A percentile compares a stretch with the other conserved stretches of the same genome.
Conservation (phyloP, 2,888 invertebrate species). For the Petrolisthes manimaculis region DNA sequence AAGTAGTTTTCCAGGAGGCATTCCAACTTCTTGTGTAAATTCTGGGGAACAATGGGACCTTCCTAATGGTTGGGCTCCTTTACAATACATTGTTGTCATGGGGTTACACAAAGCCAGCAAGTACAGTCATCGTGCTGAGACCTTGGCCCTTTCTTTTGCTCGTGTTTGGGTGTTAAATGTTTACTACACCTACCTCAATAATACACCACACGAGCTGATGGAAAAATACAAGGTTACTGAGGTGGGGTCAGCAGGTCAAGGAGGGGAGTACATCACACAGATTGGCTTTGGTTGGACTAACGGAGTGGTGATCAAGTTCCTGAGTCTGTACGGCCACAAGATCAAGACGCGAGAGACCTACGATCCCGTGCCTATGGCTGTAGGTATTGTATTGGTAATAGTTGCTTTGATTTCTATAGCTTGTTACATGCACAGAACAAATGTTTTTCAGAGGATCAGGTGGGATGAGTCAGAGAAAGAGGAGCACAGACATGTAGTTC, state of each 20-base stretch:
- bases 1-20: slow-evolving; percentile 73
- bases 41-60: slow-evolving; percentile 91
- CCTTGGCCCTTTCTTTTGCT: slow-evolving; percentile 78
- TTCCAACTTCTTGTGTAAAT: slow-evolving; percentile 82
- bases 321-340: slow-evolving; percentile 77
- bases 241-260: slow-evolving; percentile 79
- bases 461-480: slow-evolving; percentile 1
- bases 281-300: slow-evolving; percentile 97
- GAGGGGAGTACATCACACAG: slow-evolving; percentile 91
- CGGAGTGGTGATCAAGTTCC: slow-evolving; percentile 86
- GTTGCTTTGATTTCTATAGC: slow-evolving; percentile 45
- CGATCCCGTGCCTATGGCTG: slow-evolving; percentile 46
- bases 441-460: slow-evolving; percentile 7
- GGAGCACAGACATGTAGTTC: neutral
- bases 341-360: slow-evolving; percentile 42
- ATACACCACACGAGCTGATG: slow-evolving; percentile 78
- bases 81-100: slow-evolving; percentile 87
- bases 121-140: slow-evolving; percentile 69
- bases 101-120: slow-evolving; percentile 79
- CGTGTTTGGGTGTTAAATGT: slow-evolving; percentile 76
- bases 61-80: slow-evolving; percentile 95
- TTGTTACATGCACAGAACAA: slow-evolving; percentile 40
- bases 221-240: slow-evolving; percentile 75
- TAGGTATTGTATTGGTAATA: slow-evolving; percentile 43
- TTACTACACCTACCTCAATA: slow-evolving; percentile 79